Evolutionary conservation across 2,888 invertebrate species (phyloP), one percentile per base, ranked within the genome.

Genomic region (Campoplex nolae): DNA sequence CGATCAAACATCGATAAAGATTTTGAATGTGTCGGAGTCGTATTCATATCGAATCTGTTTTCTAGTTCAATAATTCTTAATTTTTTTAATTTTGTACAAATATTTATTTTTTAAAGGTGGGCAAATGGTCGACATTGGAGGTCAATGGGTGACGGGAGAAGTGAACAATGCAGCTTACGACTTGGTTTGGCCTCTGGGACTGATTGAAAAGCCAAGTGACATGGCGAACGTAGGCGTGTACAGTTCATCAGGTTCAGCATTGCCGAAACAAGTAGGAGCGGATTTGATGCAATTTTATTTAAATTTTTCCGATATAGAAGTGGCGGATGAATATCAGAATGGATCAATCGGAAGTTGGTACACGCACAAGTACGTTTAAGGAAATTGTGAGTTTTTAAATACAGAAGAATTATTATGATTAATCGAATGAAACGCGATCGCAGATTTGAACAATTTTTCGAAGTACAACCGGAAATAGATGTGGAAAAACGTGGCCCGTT

Each of bases 101-200:
- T 8, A 8, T 45, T 38, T 23, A 23, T 71, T 77, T 76, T 75
- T 83, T 74, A 13, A 70, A 92, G 92, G 87, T 16, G 90, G 90
- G 6, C 91, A 92, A 23, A 18, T 51, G 58, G 62, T 92, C 7
- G 93, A 93, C 54, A 54, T 93, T 13, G 93, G 93, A 6, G 93
- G 88, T 18, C 92, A 93, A 82, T 92, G 92, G 92, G 90, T 93
- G 7, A 91, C 92, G 28, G 93, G 93, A 2, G 89, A 92, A 84
- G 58, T 81, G 42, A 87, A 86, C 16, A 93, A 93, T 56, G 87
- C 88, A 8, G 91, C 35, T 2, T 92, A 88, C 76, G 89, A 92
- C n/a, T 18, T 91, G n/a, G 93, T 89, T 3, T 88, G 88, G 81
- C 91, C 92, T 32, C 81, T 92, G 7, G 91, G 89, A 38, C 51